Percentiles rank a stretch among this genome's conserved stretches.
These are phyloP conservation scores for Cydia amplana DNA, from an alignment of 1,140 invertebrate genomes.

Conservation along the genomic window DNA sequence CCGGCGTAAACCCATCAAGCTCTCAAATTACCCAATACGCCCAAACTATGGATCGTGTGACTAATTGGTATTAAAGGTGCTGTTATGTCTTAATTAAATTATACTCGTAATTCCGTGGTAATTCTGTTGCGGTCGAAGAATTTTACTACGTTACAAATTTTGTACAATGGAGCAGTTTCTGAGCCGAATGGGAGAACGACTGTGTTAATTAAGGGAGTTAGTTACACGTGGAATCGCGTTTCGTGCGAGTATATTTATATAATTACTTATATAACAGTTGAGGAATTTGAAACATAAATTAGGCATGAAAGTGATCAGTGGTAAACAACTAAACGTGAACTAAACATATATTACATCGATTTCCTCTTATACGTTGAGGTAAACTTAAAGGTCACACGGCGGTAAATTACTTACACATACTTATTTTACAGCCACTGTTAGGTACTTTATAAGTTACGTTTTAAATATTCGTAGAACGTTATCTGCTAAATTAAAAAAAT, in stretches of 20 bases:
- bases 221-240: constrained; percentile 49
- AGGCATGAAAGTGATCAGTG: no score
- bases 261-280: not conserved
- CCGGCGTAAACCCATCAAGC: constrained; percentile 66
- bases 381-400: no score
- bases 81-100: constrained; percentile 77
- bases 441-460: no score
- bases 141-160: constrained; percentile 72
- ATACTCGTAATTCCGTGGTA: constrained; percentile 65
- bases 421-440: no score
- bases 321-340: no score
- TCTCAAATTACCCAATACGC: constrained; percentile 72
- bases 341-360: no score
- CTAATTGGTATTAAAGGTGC: constrained; percentile 73
- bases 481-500: no score
- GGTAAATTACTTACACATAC: no score
- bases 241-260: not conserved
- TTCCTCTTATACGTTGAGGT: no score
- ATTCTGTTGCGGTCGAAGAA: constrained; percentile 61
- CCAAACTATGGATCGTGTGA: constrained; percentile 70
- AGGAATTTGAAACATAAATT: no score
- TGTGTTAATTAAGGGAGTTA: constrained; percentile 62
- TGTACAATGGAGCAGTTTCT: constrained; percentile 67
- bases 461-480: no score
- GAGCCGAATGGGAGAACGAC: constrained; percentile 63